Evolutionary conservation across 2,113 vertebrate species (phyloP).

Genomic region (human): DNA sequence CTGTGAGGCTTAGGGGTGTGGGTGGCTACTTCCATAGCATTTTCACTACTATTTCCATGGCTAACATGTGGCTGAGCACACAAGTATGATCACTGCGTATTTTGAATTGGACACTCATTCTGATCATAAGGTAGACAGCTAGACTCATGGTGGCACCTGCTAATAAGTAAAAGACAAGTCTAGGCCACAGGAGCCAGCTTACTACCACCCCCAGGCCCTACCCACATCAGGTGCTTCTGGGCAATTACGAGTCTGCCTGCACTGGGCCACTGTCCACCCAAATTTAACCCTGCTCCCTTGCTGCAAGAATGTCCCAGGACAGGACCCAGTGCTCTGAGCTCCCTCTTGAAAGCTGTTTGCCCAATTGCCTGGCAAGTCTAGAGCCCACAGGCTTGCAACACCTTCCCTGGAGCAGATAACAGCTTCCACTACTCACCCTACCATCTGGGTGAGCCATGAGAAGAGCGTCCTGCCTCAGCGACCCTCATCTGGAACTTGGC

Average conservation of each 20-base stretch:
- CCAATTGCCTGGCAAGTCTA: neutral
- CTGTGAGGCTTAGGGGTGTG: neutral
- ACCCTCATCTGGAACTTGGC: neutral
- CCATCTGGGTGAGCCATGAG: neutral
- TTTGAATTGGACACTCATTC: too few species aligned
- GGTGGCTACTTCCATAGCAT: neutral
- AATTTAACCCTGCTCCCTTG: neutral
- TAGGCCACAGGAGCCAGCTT: neutral
- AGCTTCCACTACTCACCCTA: neutral
- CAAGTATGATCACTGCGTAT: too few species aligned
- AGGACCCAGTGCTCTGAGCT: neutral
- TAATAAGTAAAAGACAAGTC: neutral
- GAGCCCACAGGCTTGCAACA: neutral
- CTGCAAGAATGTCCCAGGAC: neutral
- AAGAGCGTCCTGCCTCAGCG: neutral
- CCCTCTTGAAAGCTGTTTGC: neutral
- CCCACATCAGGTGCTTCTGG: neutral
- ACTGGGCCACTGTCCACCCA: neutral
- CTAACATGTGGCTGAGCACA: neutral
- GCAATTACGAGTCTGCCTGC: neutral
- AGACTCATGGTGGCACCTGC: neutral
- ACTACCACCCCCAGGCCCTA: neutral
- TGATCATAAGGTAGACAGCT: too few species aligned
- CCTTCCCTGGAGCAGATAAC: neutral
- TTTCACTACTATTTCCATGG: neutral